Conservation (phyloP, 2,888 invertebrate genomes). For the Hipparchia sbordonii region DNA sequence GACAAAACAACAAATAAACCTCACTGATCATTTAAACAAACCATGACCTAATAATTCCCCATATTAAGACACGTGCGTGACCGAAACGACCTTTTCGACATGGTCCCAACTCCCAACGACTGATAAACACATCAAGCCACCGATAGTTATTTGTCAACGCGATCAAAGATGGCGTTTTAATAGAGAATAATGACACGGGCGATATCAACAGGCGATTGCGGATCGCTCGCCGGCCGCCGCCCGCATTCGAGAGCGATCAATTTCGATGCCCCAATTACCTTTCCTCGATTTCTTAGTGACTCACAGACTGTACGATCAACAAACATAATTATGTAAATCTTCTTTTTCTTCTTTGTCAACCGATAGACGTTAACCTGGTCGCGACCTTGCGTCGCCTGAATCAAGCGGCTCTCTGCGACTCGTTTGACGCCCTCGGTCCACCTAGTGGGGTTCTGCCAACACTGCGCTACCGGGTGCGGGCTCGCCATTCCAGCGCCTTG, state of each 20-base stretch:
- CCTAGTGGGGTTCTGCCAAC: too few species aligned
- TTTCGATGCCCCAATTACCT: conserved; percentile 70
- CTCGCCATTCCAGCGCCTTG: too few species aligned
- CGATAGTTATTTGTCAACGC: conserved; percentile 20
- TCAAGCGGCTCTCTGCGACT: too few species aligned
- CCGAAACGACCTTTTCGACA: background rate
- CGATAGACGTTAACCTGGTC: too few species aligned
- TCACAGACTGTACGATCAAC: conserved; percentile 42
- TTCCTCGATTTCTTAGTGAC: conserved; percentile 51
- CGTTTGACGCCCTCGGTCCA: too few species aligned
- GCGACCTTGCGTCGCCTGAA: too few species aligned
- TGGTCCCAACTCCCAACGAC: background rate
- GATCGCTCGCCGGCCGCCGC: conserved; percentile 46
- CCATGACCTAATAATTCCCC: too few species aligned
- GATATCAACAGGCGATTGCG: conserved; percentile 59
- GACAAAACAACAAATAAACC: too few species aligned
- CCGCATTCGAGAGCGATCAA: conserved; percentile 68
- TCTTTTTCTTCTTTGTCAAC: too few species aligned
- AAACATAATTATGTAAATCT: background rate
- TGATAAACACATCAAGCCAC: conserved; percentile 8
- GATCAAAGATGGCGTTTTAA: conserved; percentile 22
- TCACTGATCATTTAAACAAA: too few species aligned
- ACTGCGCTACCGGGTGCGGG: too few species aligned
- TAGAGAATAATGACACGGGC: conserved; percentile 42
- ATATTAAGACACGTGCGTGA: background rate